Evolutionary conservation across 1,140 invertebrate species (phyloP).

Genomic region (Epicauta chinensis): DNA sequence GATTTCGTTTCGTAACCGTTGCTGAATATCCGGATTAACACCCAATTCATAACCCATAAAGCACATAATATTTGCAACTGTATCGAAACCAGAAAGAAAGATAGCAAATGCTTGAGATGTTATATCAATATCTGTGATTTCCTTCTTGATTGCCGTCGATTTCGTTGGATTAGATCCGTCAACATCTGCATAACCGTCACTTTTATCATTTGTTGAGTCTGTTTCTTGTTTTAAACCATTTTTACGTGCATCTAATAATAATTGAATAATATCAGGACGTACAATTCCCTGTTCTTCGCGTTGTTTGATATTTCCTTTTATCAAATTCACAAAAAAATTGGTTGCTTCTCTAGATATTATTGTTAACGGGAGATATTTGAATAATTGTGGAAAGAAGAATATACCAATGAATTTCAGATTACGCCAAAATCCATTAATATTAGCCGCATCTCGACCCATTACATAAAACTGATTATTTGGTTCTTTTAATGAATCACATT

Average conservation of each 20-base stretch:
- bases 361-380: too few relatives aligned
- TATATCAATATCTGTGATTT: too few relatives aligned
- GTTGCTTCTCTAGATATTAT: not conserved
- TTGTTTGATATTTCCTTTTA: constrained; percentile 34
- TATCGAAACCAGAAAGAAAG: constrained; percentile 40
- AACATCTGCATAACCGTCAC: constrained; percentile 44
- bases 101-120: constrained; percentile 39
- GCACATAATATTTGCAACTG: constrained; percentile 36
- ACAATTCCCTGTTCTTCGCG: too few relatives aligned
- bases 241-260: too few relatives aligned
- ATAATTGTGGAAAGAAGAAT: not conserved
- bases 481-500: too few relatives aligned
- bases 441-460: too few relatives aligned
- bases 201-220: constrained; percentile 35
- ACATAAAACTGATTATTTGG: too few relatives aligned
- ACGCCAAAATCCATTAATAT: not conserved
- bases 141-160: too few relatives aligned
- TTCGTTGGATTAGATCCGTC: constrained; percentile 21
- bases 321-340: constrained; percentile 8
- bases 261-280: too few relatives aligned
- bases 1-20: constrained; percentile 40
- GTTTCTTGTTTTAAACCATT: constrained; percentile 25
- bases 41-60: constrained; percentile 45
- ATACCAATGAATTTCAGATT: too few relatives aligned
- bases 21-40: constrained; percentile 47